Base-by-base conservation (phyloP, 2,888 invertebrate species). In the Caenorhabditis japonica region DNA sequence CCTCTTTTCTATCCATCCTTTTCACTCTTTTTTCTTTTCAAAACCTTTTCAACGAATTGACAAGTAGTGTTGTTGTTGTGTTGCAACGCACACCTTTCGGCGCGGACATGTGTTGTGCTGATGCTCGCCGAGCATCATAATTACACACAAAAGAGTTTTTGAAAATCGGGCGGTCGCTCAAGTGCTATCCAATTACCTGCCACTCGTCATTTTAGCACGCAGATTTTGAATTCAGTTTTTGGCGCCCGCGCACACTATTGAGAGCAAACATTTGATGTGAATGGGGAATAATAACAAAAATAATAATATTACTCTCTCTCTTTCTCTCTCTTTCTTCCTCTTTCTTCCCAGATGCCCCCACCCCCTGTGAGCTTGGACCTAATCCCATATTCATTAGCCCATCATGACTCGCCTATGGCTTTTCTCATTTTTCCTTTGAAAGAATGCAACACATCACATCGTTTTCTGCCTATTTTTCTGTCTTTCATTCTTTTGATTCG, bases 351-450 rank as follows among this genome's bases (percentile, higher is more conserved):
- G 43, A 39, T 39, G 39, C 17, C 39, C 17, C 12, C 39, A 25
- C 12, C 49, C n/a, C n/a, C n/a, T n/a, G n/a, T n/a, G n/a, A n/a
- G n/a, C n/a, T n/a, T n/a, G n/a, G 19, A 17, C 38, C 55, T 55
- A 61, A 53, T 61, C 61, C 44, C 33, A 51, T 43, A 61, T 61
- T 61, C 61, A 61, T 61, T 61, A 61, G 52, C 61, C 27, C 44
- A 53, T 61, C 51, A 30, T 30, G 30, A 30, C 30, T 30, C 30
- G n/a, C n/a, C n/a, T n/a, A n/a, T n/a, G n/a, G n/a, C n/a, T n/a
- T n/a, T n/a, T n/a, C n/a, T n/a, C n/a, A n/a, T n/a, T n/a, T n/a
- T n/a, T n/a, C 49, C n/a, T n/a, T n/a, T n/a, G n/a, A n/a, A n/a
- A n/a, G n/a, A n/a, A n/a, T n/a, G n/a, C 17, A 17, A 23, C 55